Percentiles rank a stretch among this genome's conserved stretches.
Conservation (phyloP, 1,140 invertebrate species). For the Ips typographus region DNA sequence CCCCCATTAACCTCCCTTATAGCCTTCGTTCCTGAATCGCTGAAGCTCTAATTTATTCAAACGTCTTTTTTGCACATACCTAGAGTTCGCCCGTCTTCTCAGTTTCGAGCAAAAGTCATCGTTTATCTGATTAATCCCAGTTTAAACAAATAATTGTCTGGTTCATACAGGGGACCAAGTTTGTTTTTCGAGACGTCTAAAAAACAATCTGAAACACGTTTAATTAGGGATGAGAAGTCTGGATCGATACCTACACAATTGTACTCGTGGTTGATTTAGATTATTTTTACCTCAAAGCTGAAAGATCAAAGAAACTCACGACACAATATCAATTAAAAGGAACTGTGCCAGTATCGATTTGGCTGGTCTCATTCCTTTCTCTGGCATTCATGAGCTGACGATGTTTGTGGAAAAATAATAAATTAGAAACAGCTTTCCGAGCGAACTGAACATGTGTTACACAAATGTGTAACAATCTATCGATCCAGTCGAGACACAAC, state of each 20-base stretch:
- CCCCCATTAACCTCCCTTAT: conserved; percentile 29
- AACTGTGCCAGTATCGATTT: not conserved
- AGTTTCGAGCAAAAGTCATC: not conserved
- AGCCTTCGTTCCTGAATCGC: conserved; percentile 14
- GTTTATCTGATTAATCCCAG: conserved; percentile 2
- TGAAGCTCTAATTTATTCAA: conserved; percentile 30
- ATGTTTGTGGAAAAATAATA: conserved; percentile 5
- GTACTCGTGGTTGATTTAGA: too few species aligned
- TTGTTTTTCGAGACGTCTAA: conserved; percentile 16
- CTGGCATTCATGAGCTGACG: not conserved
- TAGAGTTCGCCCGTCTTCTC: not conserved
- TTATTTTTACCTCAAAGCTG: too few species aligned
- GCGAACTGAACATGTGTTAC: conserved; percentile 17
- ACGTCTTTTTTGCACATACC: conserved; percentile 8
- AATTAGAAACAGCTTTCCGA: conserved; percentile 17
- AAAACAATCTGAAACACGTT: conserved; percentile 22
- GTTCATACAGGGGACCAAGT: not conserved
- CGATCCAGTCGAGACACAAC: conserved; percentile 8
- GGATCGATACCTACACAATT: too few species aligned
- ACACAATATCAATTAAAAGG: not conserved
- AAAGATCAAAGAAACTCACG: too few species aligned
- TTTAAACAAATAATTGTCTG: conserved; percentile 21
- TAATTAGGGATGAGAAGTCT: conserved; percentile 2
- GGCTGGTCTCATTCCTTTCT: not conserved
- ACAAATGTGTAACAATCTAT: conserved; percentile 15